Evolutionary conservation across 2,113 vertebrate genomes (phyloP).

Genomic region (Mugil cephalus): DNA sequence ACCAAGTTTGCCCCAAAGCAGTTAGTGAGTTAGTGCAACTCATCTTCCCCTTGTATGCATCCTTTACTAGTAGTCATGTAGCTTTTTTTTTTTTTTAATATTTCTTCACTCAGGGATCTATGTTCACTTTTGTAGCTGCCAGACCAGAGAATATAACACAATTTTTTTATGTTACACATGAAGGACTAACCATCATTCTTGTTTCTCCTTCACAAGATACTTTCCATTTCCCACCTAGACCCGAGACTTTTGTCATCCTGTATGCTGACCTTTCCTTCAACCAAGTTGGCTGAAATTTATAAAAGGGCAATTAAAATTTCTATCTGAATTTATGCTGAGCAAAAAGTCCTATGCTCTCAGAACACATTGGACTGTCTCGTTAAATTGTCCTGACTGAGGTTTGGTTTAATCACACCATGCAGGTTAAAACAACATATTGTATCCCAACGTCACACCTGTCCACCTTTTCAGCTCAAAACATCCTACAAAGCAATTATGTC

Average conservation of each 20-base stretch:
- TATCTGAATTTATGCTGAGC: not conserved
- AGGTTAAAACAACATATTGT: not conserved
- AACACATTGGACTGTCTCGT: too few relatives aligned
- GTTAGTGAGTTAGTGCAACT: not conserved
- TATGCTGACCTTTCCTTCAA: not conserved
- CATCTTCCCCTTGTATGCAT: slow-evolving; percentile 19
- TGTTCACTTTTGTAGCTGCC: slow-evolving; percentile 3
- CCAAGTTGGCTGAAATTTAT: not conserved
- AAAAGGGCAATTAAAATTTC: not conserved
- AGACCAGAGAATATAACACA: not conserved
- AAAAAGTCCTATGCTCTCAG: not conserved
- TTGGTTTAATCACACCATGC: slow-evolving; percentile 7
- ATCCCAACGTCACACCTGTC: not conserved
- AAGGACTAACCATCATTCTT: too few relatives aligned
- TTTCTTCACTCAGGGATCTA: not conserved
- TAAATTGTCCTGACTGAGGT: not conserved
- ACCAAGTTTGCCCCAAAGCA: slow-evolving; percentile 2
- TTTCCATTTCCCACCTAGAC: too few relatives aligned
- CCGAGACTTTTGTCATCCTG: too few relatives aligned
- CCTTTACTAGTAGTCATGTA: slow-evolving; percentile 11
- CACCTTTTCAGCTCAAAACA: not conserved
- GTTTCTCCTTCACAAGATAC: too few relatives aligned
- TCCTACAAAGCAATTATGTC: not conserved
- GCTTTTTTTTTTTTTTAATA: slow-evolving; percentile 8
- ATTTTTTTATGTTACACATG: not conserved